Conservation (phyloP, 2,888 invertebrate species). For the Trichopria drosophilae region DNA sequence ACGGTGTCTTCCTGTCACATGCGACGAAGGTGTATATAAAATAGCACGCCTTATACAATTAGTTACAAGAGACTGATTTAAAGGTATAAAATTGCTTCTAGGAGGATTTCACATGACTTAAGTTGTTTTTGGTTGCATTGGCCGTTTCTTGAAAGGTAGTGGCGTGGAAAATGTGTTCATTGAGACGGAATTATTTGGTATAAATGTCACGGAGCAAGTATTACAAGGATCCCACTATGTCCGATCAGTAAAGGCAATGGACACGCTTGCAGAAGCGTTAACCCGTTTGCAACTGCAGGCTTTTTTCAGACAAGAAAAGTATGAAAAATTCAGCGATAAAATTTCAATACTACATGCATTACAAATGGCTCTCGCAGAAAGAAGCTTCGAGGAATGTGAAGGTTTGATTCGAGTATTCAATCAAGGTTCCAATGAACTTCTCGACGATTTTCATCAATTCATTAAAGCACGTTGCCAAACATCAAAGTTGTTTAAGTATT, state of each 20-base stretch:
- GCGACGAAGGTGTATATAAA: conserved; percentile 3
- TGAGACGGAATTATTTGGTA: not conserved
- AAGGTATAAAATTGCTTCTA: not conserved
- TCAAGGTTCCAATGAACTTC: not conserved
- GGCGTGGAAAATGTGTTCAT: not conserved
- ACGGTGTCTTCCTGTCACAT: not conserved
- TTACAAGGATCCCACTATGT: not conserved
- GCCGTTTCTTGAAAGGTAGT: not conserved
- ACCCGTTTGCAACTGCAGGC: conserved; percentile 10
- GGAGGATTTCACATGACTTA: not conserved
- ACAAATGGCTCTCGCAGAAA: not conserved
- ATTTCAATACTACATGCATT: not conserved
- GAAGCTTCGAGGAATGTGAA: not conserved
- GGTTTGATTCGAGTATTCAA: not conserved
- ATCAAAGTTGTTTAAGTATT: conserved; percentile 8
- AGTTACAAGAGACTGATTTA: not conserved
- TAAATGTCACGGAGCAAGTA: not conserved
- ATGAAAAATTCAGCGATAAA: not conserved
- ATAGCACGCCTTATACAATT: not conserved
- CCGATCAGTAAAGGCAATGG: conserved; percentile 1
- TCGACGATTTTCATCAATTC: conserved; percentile 4
- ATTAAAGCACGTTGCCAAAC: conserved; percentile 2
- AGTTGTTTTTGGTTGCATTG: not conserved
- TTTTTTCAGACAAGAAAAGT: conserved; percentile 4
- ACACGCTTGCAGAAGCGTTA: conserved; percentile 6